Evolutionary conservation across 2,888 invertebrate genomes (phyloP).

Genomic region (Zeuzera pyrina): DNA sequence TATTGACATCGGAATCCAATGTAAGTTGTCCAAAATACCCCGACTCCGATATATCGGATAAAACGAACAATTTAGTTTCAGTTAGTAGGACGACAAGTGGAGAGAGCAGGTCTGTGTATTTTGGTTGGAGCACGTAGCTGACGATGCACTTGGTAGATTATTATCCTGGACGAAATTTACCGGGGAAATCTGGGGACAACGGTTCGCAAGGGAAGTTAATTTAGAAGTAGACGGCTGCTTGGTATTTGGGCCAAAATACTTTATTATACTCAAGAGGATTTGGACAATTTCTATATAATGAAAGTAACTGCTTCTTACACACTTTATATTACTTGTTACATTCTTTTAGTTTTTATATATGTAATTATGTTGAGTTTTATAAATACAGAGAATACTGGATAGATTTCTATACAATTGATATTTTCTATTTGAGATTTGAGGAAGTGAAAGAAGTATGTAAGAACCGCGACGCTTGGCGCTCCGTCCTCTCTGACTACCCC

Average conservation of each 20-base stretch:
- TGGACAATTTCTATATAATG: no score
- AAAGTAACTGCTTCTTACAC: no score
- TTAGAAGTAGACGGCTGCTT: constrained; percentile 34
- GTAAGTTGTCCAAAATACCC: constrained; percentile 18
- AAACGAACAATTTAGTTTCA: background rate
- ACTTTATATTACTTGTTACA: no score
- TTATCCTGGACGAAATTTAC: constrained; percentile 38
- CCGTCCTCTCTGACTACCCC: no score
- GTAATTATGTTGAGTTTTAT: no score
- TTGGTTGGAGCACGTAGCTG: constrained; percentile 31
- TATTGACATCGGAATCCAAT: constrained; percentile 32
- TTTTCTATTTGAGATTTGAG: no score
- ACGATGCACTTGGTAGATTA: constrained; percentile 45
- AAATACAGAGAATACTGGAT: no score
- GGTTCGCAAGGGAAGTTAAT: constrained; percentile 30
- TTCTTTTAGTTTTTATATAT: no score
- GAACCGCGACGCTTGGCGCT: no score
- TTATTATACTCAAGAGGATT: no score
- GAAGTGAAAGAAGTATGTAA: no score
- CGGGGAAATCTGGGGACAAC: constrained; percentile 31
- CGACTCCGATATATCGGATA: constrained; percentile 13
- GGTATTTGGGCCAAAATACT: constrained; percentile 20
- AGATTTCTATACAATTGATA: no score
- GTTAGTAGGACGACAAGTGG: background rate
- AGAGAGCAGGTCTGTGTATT: constrained; percentile 13